phyloP scores from a whole-genome alignment of 2,797 vertebrate genomes.

The Atherinosoma microstoma region DNA sequence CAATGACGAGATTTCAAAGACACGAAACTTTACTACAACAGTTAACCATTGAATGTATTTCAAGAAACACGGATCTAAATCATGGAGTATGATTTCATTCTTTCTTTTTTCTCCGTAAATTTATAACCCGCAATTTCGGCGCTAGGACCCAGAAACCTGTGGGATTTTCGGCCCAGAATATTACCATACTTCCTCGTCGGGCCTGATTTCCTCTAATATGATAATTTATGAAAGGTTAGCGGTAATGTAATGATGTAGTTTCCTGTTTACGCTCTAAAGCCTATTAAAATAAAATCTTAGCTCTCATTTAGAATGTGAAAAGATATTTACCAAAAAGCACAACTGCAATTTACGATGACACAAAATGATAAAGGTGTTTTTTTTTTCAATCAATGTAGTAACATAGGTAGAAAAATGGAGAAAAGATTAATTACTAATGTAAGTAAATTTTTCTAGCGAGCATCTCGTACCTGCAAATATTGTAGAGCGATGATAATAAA shows the following conservation, averaged over 20 bases:
- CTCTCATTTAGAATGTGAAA: no score
- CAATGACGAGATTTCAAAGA: not conserved
- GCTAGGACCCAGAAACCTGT: constrained; percentile 73
- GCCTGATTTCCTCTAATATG: constrained; percentile 70
- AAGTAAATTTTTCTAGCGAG: no score
- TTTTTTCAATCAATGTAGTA: not conserved
- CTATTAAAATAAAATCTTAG: constrained; percentile 56
- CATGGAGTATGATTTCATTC: not conserved
- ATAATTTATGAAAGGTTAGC: constrained; percentile 52
- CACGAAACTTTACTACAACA: not conserved
- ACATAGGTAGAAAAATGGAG: not conserved
- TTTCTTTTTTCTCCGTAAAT: not conserved
- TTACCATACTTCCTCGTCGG: constrained; percentile 81
- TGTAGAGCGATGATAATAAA: no score
- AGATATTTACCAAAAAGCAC: no score
- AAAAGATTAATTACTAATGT: not conserved
- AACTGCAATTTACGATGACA: not conserved
- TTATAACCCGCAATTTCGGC: constrained; percentile 28
- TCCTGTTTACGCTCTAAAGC: constrained; percentile 48
- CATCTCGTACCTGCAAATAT: no score
- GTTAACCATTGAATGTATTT: not conserved
- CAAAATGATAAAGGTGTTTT: not conserved
- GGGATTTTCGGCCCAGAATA: constrained; percentile 42
- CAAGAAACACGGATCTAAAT: not conserved
- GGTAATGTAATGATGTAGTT: constrained; percentile 26